phyloP scores from a whole-genome alignment of 2,797 vertebrate species.

The Leucoraja ocellata region DNA sequence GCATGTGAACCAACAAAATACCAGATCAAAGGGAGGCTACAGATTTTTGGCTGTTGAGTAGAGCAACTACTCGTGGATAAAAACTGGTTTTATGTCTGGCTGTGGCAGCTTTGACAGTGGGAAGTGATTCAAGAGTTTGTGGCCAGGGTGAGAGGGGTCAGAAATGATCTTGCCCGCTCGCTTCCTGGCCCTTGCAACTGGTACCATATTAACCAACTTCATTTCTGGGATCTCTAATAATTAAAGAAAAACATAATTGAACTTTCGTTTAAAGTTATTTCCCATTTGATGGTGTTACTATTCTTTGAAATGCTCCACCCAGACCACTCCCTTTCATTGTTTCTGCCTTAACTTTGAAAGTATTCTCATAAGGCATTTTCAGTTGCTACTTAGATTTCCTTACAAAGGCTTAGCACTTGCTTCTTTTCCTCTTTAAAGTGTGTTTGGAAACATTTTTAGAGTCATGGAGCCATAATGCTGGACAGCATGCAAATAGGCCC shows the following conservation, averaged over 20 bases:
- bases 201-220: background rate
- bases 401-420: background rate
- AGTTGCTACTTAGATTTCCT: background rate
- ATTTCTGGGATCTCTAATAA: background rate
- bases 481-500: no score
- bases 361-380: background rate
- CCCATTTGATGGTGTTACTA: background rate
- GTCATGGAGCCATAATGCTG: no score
- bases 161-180: no score
- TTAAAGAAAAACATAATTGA: background rate
- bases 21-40: no score
- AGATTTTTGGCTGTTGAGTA: no score
- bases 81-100: no score
- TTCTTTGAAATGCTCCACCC: background rate
- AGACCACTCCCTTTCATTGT: background rate
- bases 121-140: no score
- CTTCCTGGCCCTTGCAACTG: background rate
- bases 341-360: background rate
- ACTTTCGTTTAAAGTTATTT: background rate
- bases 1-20: no score
- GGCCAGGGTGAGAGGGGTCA: no score
- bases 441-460: background rate
- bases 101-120: no score
- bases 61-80: no score
- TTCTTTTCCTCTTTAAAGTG: background rate